phyloP scores from a whole-genome alignment of 2,888 invertebrate species.

The Spialia ferax region DNA sequence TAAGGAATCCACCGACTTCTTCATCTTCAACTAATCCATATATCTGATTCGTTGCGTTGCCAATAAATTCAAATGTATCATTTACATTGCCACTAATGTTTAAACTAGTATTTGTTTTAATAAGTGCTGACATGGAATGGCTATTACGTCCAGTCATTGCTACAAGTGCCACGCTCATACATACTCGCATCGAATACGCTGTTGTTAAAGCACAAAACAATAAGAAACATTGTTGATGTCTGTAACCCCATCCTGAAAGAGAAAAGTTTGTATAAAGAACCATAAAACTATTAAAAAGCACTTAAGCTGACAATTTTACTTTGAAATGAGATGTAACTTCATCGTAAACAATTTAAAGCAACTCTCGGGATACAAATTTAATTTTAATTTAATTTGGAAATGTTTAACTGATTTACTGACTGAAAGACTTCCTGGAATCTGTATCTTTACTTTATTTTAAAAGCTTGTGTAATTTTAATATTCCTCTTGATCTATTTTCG shows the following conservation, averaged over 20 bases:
- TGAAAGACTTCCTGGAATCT: background rate
- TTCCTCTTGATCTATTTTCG: too few relatives aligned
- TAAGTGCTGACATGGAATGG: background rate
- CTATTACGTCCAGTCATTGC: conserved; percentile 80
- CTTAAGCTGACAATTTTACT: too few relatives aligned
- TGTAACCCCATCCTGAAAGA: conserved; percentile 64
- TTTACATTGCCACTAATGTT: conserved; percentile 2
- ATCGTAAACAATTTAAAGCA: too few relatives aligned
- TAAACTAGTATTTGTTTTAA: background rate
- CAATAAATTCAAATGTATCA: background rate
- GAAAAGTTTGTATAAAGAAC: too few relatives aligned
- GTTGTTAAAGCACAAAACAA: conserved; percentile 85
- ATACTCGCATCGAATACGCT: conserved; percentile 88
- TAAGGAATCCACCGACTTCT: conserved; percentile 51
- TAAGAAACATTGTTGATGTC: conserved; percentile 87
- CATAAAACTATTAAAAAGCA: too few relatives aligned
- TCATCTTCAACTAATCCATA: background rate
- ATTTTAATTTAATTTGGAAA: background rate
- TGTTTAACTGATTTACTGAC: background rate
- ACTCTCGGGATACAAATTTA: too few relatives aligned
- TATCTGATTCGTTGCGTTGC: background rate
- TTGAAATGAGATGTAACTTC: too few relatives aligned
- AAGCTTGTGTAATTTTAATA: too few relatives aligned
- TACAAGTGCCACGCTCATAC: conserved; percentile 89
- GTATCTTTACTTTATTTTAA: too few relatives aligned